Conservation (phyloP, 2,113 vertebrate genomes). For the Smithornis capensis region DNA sequence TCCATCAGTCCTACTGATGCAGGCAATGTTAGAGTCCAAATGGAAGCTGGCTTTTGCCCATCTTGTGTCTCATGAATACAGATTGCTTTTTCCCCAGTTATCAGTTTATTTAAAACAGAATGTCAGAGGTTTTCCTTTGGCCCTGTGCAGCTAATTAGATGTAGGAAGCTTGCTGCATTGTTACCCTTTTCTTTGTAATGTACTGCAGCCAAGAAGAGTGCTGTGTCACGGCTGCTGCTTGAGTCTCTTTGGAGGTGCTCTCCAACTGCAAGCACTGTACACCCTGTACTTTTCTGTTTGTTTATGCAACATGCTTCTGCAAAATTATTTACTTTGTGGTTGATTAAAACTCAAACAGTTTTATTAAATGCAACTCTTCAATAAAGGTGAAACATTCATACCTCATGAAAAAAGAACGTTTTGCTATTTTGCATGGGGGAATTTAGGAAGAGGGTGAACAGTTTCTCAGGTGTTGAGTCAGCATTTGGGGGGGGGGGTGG, state of each 20-base stretch:
- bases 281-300: constrained; percentile 22
- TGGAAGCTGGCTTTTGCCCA: not conserved
- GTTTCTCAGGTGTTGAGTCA: not conserved
- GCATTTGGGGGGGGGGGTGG: not conserved
- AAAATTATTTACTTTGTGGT: not conserved
- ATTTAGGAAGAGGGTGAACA: not conserved
- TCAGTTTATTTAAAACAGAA: not conserved
- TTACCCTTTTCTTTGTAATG: not conserved
- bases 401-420: not conserved
- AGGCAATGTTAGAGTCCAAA: not conserved
- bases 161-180: not conserved
- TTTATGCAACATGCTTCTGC: constrained; percentile 12
- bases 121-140: constrained; percentile 1
- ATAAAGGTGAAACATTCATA: not conserved
- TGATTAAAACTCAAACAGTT: constrained; percentile 10
- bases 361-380: not conserved
- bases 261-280: not conserved
- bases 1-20: not conserved
- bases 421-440: not conserved
- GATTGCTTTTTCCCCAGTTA: not conserved
- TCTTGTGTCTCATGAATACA: not conserved
- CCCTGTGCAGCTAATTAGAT: not conserved
- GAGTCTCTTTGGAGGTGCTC: not conserved
- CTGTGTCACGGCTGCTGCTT: constrained; percentile 10
- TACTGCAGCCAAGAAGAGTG: not conserved